These are phyloP conservation scores for Hemaris fuciformis DNA, from an alignment of 2,888 invertebrate genomes.

Conservation along the genomic window DNA sequence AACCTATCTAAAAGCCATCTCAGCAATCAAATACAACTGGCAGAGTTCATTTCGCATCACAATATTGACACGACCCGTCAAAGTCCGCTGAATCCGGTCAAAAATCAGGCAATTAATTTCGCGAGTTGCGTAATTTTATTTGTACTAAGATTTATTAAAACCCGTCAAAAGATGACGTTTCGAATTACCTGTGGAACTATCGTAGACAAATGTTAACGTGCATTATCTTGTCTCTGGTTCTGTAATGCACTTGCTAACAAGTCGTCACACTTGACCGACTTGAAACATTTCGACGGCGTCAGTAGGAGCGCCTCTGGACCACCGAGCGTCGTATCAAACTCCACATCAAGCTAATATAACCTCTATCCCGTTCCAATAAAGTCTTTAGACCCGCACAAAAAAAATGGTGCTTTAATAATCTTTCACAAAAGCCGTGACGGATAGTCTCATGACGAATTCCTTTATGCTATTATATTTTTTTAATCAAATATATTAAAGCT, in stretches of 20 bases:
- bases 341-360: slow-evolving; percentile 26
- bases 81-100: neutral
- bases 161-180: neutral
- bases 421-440: slow-evolving; percentile 58
- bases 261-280: slow-evolving; percentile 71
- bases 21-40: neutral
- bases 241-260: slow-evolving; percentile 63
- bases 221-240: slow-evolving; percentile 72
- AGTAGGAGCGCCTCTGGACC: slow-evolving; percentile 60
- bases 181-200: slow-evolving; percentile 18
- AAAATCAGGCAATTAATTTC: slow-evolving; percentile 1
- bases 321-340: slow-evolving; percentile 45
- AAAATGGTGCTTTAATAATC: slow-evolving; percentile 34
- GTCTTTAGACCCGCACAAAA: slow-evolving; percentile 18
- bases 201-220: slow-evolving; percentile 17
- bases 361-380: slow-evolving; percentile 30
- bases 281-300: slow-evolving; percentile 71
- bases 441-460: slow-evolving; percentile 72
- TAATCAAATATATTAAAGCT: slow-evolving; percentile 12
- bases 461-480: slow-evolving; percentile 47
- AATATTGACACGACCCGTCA: neutral
- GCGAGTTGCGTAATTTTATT: neutral
- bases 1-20: too few relatives aligned
- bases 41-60: neutral
- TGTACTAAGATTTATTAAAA: neutral